phyloP scores from a whole-genome alignment of 2,888 invertebrate species.

The Tetanocera ferruginea region DNA sequence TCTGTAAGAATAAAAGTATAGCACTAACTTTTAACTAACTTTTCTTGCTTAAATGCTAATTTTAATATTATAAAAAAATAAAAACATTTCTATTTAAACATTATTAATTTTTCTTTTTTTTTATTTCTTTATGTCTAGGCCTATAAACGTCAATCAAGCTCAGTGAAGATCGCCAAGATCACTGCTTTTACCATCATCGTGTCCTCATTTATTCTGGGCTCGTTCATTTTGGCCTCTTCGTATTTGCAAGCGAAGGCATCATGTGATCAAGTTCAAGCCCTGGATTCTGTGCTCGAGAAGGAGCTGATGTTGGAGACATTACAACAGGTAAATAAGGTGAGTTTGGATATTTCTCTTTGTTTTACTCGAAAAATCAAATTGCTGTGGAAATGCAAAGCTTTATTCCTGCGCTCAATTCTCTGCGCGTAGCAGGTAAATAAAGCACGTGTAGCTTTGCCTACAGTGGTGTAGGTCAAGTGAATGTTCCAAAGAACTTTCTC shows the following conservation, averaged over 20 bases:
- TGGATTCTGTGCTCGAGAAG: conserved; percentile 77
- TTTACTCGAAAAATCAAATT: not conserved
- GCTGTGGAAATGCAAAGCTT: too few species aligned
- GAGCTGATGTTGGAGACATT: conserved; percentile 80
- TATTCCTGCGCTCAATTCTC: too few species aligned
- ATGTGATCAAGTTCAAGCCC: conserved; percentile 82
- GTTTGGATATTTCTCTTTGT: conserved; percentile 43
- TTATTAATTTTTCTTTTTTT: not conserved
- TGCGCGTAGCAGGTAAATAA: too few species aligned
- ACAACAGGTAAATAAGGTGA: conserved; percentile 76
- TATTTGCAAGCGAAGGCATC: conserved; percentile 86
- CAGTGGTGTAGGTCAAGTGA: too few species aligned
- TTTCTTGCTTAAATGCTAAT: too few species aligned
- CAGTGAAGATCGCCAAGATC: conserved; percentile 89
- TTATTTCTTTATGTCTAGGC: conserved; percentile 73
- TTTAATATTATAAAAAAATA: too few species aligned
- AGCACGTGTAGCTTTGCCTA: too few species aligned
- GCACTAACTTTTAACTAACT: too few species aligned
- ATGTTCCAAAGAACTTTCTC: too few species aligned
- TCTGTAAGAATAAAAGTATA: too few species aligned
- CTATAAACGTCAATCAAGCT: conserved; percentile 81
- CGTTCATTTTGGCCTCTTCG: conserved; percentile 86
- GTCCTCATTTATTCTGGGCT: conserved; percentile 84
- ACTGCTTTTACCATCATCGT: conserved; percentile 86
- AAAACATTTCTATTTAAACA: not conserved